Conservation (phyloP, 2,113 vertebrate species). For the Paradoxurus hermaphroditus region DNA sequence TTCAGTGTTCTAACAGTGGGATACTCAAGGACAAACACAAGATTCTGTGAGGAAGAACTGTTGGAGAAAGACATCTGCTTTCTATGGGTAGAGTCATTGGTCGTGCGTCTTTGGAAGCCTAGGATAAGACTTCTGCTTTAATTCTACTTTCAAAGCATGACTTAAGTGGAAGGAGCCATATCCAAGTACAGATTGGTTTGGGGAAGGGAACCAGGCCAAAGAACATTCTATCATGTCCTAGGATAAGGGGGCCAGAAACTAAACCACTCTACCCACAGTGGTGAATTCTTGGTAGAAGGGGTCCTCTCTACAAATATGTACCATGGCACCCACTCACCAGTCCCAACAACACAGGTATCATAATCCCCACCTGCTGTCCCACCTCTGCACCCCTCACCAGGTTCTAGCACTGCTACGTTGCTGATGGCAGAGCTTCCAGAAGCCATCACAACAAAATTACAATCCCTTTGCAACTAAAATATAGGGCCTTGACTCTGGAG, state of each 20-base stretch:
- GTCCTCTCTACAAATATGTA: neutral
- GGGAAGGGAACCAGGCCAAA: neutral
- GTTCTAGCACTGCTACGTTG: rapidly evolving
- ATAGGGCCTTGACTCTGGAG: neutral
- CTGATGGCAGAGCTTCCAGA: neutral
- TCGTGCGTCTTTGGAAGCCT: neutral
- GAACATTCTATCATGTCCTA: neutral
- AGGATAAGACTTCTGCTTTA: neutral
- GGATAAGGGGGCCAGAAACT: neutral
- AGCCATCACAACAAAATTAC: neutral
- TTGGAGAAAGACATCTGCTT: neutral
- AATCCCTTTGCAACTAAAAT: neutral
- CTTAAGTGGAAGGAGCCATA: neutral
- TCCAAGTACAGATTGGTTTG: neutral
- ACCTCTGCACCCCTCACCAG: neutral
- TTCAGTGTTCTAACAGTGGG: neutral
- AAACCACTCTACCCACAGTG: neutral
- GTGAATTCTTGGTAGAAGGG: neutral
- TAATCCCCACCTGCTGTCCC: rapidly evolving
- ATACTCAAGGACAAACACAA: neutral
- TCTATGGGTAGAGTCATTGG: neutral
- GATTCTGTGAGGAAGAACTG: neutral
- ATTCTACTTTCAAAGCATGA: neutral
- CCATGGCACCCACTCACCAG: neutral
- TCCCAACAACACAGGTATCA: rapidly evolving